A percentile compares a stretch with the other conserved stretches of the same genome.
Evolutionary conservation across 1,140 invertebrate species (phyloP).

Genomic region (Leptestheria dahalacensis): DNA sequence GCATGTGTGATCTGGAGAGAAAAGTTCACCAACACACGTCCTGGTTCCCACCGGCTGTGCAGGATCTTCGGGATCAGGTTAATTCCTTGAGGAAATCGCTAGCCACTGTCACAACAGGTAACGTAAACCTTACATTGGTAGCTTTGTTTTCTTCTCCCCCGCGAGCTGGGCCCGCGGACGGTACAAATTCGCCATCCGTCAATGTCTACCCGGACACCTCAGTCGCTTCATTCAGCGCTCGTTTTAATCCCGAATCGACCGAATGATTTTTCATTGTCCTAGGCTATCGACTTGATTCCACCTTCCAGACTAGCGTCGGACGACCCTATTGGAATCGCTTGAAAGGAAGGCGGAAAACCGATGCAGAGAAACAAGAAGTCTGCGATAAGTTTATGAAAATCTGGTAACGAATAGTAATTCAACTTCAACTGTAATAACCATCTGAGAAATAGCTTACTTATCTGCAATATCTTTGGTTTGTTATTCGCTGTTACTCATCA

Average conservation of each 20-base stretch:
- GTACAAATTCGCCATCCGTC: too few relatives aligned
- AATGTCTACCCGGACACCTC: neutral
- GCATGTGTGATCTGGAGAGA: slow-evolving; percentile 43
- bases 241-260: neutral
- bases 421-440: neutral
- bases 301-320: slow-evolving; percentile 5
- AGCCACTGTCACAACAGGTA: neutral
- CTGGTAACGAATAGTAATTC: slow-evolving; percentile 35
- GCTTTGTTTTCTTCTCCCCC: neutral
- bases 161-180: too few relatives aligned
- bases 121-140: neutral
- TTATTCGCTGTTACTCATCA: too few relatives aligned
- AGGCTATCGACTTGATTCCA: neutral
- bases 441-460: neutral
- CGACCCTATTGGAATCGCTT: slow-evolving; percentile 15
- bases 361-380: slow-evolving; percentile 44
- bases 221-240: neutral
- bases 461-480: neutral
- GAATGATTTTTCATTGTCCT: neutral
- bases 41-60: slow-evolving; percentile 36
- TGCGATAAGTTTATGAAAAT: slow-evolving; percentile 54
- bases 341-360: slow-evolving; percentile 38
- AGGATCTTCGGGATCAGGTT: slow-evolving; percentile 45
- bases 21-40: slow-evolving; percentile 36
- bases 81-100: slow-evolving; percentile 38